Evolutionary conservation across 2,888 invertebrate genomes (phyloP), one percentile per base, ranked within the genome.

Genomic region (Tipula confusa): DNA sequence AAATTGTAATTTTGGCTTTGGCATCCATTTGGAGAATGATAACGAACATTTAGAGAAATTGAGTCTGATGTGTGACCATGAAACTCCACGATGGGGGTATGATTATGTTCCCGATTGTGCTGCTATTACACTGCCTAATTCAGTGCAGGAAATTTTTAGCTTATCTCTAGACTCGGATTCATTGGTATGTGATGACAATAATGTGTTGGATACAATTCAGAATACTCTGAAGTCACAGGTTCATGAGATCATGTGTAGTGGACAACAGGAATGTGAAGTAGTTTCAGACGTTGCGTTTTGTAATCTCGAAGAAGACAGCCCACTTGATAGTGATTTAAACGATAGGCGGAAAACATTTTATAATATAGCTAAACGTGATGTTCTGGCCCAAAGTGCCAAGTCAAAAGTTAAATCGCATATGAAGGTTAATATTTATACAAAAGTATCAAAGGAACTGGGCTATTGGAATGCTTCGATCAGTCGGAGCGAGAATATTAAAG

Each of bases 1-100:
- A 28, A 90, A 90, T 7, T 94, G 94, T 86, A 88, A 92, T 82
- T 90, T 91, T 83, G 93, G 93, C 0, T 93, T 92, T 86, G 92
- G 91, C 2, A 91, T 93, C 86, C 85, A 84, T 9, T 85, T 86
- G 31, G 85, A 85, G 28, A 82, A 83, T 0, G 84, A 83, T 1
- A 85, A 85, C 0, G 85, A 92, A 92, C 13, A 87, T 90, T 85
- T 88, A 87, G 86, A 86, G 31, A 84, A 84, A 84, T 84, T 85
- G 24, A 85, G 86, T 80, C 86, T 89, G 28, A 85, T 87, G 31
- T 91, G 91, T 83, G 87, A 88, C 18, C 86, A 90, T 85, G 86
- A 87, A 6, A 87, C 88, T 84, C 88, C 89, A 1, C 85, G 88
- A 33, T 90, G 90, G 90, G 87, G 87, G 84, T 88, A 88, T 84